Evolutionary conservation across 2,113 vertebrate genomes (phyloP).

Genomic region (Sapayoa aenigma): DNA sequence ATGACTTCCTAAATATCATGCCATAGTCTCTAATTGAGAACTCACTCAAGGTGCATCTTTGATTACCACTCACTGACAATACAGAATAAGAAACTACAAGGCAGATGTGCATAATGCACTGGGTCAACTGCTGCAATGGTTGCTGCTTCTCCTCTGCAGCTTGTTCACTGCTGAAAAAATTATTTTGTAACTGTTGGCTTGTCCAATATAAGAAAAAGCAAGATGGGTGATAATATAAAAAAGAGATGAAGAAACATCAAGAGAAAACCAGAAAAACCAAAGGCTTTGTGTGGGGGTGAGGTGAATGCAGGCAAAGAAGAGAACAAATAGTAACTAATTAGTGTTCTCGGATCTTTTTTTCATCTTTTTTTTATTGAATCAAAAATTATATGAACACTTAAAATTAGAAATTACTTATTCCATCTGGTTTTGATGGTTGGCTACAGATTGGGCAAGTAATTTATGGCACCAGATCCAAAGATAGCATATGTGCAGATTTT

Average conservation of each 20-base stretch:
- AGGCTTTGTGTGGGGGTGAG: neutral
- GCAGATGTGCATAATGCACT: neutral
- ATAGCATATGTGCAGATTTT: constrained; percentile 32
- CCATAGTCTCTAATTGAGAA: neutral
- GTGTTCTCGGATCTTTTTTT: neutral
- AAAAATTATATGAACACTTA: neutral
- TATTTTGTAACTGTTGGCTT: neutral
- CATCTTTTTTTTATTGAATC: neutral
- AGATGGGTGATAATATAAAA: neutral
- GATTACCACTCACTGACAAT: neutral
- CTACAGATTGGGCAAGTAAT: constrained; percentile 48
- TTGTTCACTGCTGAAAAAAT: neutral
- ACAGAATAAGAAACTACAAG: neutral
- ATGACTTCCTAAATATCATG: neutral
- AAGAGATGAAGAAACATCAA: neutral
- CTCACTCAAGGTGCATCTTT: neutral
- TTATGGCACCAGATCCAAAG: constrained; percentile 37
- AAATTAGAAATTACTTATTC: constrained; percentile 10
- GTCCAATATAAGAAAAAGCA: neutral
- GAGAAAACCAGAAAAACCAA: neutral
- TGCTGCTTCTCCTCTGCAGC: neutral
- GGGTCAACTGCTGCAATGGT: neutral
- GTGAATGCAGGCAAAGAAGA: neutral
- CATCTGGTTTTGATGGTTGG: constrained; percentile 48
- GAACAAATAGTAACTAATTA: constrained; percentile 44